Percentiles rank a stretch among this genome's conserved stretches.
phyloP scores from a whole-genome alignment of 2,888 invertebrate genomes.

The Frankliniella fusca region DNA sequence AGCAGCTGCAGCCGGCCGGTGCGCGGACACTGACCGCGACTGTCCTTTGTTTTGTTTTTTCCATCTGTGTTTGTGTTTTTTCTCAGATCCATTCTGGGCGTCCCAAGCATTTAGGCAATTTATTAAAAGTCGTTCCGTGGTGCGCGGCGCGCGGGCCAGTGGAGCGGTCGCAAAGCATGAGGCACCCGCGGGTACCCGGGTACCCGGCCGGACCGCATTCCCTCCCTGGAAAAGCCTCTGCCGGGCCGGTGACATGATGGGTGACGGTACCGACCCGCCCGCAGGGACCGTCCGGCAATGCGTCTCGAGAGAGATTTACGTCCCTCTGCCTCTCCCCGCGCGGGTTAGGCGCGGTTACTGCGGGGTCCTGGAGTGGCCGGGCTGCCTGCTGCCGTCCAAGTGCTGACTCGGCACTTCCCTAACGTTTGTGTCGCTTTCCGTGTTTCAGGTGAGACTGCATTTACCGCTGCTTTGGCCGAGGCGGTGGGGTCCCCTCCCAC shows the following conservation, averaged over 20 bases:
- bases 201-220: background rate
- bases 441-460: constrained; percentile 20
- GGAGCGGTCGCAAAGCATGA: background rate
- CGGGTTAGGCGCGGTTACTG: background rate
- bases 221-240: background rate
- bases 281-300: background rate
- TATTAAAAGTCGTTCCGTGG: background rate
- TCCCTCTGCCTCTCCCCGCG: background rate
- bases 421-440: constrained; percentile 19
- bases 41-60: background rate
- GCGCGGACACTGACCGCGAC: background rate
- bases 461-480: background rate
- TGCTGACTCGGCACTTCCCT: background rate
- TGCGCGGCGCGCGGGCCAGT: background rate
- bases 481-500: background rate
- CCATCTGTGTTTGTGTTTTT: background rate
- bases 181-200: background rate
- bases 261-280: background rate
- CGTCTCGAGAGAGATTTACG: no score
- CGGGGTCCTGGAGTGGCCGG: background rate
- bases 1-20: background rate
- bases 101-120: constrained; percentile 10
- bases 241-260: no score
- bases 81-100: background rate
- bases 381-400: background rate